Percentiles rank a stretch among this genome's conserved stretches.
Conservation (phyloP, 1,140 invertebrate species). For the Drosophila navojoa region DNA sequence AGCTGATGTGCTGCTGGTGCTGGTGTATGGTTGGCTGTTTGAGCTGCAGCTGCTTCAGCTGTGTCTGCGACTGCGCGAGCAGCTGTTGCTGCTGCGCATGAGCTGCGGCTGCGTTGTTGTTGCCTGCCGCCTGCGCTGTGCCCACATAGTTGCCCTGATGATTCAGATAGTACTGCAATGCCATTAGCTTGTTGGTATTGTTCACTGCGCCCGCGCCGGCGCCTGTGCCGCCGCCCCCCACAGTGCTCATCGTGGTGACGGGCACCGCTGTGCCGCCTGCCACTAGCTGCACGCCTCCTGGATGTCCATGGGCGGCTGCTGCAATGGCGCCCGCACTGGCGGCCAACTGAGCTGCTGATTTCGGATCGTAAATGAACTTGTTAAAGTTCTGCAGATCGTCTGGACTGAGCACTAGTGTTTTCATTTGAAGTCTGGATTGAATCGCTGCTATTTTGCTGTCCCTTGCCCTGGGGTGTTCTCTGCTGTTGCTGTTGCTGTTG, state of each 20-base stretch:
- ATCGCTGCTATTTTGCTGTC: background rate
- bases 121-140: conserved; percentile 31
- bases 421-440: conserved; percentile 64
- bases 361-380: conserved; percentile 81
- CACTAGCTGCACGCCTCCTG: conserved; percentile 57
- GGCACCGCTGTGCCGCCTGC: conserved; percentile 42
- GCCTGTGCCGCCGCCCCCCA: background rate
- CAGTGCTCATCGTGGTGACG: conserved; percentile 25
- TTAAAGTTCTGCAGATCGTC: conserved; percentile 81
- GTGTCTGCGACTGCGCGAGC: conserved; percentile 71
- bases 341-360: conserved; percentile 71
- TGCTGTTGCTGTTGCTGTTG: conserved; percentile 20
- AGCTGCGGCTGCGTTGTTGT: conserved; percentile 42
- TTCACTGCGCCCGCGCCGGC: conserved; percentile 52
- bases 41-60: conserved; percentile 75
- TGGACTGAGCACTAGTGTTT: conserved; percentile 74
- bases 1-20: conserved; percentile 75
- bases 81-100: conserved; percentile 62
- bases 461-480: background rate
- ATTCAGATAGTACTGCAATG: conserved; percentile 80
- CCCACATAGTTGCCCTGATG: conserved; percentile 69
- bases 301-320: conserved; percentile 65
- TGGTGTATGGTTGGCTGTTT: conserved; percentile 81
- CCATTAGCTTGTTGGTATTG: conserved; percentile 67
- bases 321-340: conserved; percentile 72